Evolutionary conservation across 2,888 invertebrate species (phyloP).

Genomic region (Pammene fasciana): DNA sequence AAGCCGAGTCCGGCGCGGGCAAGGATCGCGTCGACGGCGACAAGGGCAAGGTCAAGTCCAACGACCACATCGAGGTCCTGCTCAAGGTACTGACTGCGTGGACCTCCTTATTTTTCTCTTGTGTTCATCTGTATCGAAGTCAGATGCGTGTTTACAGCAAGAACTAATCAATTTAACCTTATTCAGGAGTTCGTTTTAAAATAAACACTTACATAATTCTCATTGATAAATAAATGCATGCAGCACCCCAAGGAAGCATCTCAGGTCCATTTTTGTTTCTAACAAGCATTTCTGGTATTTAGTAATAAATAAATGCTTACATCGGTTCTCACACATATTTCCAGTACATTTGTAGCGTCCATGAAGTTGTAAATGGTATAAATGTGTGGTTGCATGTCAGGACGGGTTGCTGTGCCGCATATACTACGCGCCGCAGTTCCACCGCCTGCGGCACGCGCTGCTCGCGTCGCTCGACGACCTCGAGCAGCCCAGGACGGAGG

Average conservation of each 20-base stretch:
- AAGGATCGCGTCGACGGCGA: constrained; percentile 71
- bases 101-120: too few species aligned
- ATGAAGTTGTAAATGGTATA: too few species aligned
- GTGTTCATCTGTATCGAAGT: too few species aligned
- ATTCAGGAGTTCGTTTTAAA: too few species aligned
- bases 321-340: too few species aligned
- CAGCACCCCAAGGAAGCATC: background rate
- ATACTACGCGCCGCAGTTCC: constrained; percentile 96
- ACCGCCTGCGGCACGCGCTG: constrained; percentile 86
- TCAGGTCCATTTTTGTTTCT: background rate
- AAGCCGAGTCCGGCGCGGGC: constrained; percentile 53
- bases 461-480: constrained; percentile 58
- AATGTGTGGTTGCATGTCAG: constrained; percentile 49
- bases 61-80: constrained; percentile 76
- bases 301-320: too few species aligned
- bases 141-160: too few species aligned
- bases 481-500: constrained; percentile 27
- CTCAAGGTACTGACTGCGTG: constrained; percentile 61
- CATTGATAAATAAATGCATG: too few species aligned
- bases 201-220: too few species aligned
- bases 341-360: too few species aligned
- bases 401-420: constrained; percentile 95
- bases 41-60: constrained; percentile 65
- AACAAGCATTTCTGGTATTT: too few species aligned
- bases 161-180: too few species aligned